Conservation (phyloP, 2,797 vertebrate species). For the Scomberomorus guttatus region DNA sequence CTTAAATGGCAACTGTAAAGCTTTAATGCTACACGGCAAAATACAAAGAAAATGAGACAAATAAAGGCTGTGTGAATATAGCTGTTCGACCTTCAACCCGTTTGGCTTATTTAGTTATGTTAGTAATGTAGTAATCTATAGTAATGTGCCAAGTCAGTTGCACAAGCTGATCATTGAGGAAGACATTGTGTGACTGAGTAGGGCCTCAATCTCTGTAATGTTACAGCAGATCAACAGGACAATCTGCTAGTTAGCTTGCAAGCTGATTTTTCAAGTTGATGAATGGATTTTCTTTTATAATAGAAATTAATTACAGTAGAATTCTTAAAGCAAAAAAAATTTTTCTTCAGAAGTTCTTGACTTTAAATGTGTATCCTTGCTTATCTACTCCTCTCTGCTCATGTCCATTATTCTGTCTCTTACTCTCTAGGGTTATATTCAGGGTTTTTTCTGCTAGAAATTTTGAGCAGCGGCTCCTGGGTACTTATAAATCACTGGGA, state of each 20-base stretch:
- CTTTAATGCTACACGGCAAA: background rate
- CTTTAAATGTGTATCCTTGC: background rate
- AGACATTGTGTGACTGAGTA: background rate
- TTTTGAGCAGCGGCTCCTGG: no score
- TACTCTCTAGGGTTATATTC: no score
- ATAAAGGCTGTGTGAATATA: background rate
- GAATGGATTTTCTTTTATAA: background rate
- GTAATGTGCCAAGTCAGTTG: background rate
- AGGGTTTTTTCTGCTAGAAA: no score
- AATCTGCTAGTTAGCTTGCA: background rate
- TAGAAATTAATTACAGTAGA: background rate
- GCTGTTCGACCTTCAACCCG: background rate
- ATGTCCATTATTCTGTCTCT: no score
- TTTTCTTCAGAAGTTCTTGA: background rate
- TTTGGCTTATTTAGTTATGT: conserved; percentile 1
- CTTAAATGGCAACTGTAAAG: background rate
- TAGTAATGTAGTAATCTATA: no score
- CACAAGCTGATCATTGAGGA: background rate
- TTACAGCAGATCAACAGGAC: background rate
- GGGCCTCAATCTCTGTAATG: no score
- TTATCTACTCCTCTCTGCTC: background rate
- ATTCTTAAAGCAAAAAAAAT: background rate
- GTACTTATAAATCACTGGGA: no score
- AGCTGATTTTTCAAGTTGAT: background rate
- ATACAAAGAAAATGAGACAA: no score